Conservation (phyloP, 2,888 invertebrate genomes). For the Meteorus cinctellus region DNA sequence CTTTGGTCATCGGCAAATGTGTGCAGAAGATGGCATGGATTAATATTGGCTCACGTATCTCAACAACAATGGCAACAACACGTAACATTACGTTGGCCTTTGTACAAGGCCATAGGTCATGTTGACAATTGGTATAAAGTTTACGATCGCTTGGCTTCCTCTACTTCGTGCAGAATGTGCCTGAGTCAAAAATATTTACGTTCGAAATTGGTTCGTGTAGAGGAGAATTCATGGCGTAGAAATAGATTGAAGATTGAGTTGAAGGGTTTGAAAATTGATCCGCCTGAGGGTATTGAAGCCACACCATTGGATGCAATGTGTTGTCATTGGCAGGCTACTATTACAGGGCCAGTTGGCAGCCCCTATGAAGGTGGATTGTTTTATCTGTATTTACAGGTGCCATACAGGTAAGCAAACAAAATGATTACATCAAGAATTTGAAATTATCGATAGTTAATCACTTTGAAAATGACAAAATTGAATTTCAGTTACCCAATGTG, state of each 20-base stretch:
- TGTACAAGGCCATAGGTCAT: constrained; percentile 84
- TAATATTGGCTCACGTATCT: constrained; percentile 85
- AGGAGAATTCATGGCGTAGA: constrained; percentile 88
- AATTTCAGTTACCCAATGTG: constrained; percentile 86
- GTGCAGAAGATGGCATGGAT: constrained; percentile 87
- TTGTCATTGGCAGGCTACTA: constrained; percentile 95
- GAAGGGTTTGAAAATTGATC: constrained; percentile 81
- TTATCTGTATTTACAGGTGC: constrained; percentile 92
- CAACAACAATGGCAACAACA: constrained; percentile 87
- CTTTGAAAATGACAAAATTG: constrained; percentile 1
- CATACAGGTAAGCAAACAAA: constrained; percentile 78
- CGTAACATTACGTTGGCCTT: constrained; percentile 87
- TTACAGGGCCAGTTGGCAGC: constrained; percentile 92
- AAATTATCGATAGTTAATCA: background rate
- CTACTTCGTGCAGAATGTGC: constrained; percentile 85
- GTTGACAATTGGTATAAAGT: constrained; percentile 88
- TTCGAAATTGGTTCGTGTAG: constrained; percentile 78
- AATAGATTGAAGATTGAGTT: constrained; percentile 87
- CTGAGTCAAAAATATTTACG: constrained; percentile 86
- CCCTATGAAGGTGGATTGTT: constrained; percentile 96
- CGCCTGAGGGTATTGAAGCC: constrained; percentile 90
- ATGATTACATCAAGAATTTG: background rate
- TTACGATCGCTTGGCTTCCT: constrained; percentile 75
- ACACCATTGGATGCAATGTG: constrained; percentile 85
- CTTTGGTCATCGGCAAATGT: constrained; percentile 92